Evolutionary conservation across 2,113 vertebrate species (phyloP).

Genomic region (Cyphomyrus plagiostoma): DNA sequence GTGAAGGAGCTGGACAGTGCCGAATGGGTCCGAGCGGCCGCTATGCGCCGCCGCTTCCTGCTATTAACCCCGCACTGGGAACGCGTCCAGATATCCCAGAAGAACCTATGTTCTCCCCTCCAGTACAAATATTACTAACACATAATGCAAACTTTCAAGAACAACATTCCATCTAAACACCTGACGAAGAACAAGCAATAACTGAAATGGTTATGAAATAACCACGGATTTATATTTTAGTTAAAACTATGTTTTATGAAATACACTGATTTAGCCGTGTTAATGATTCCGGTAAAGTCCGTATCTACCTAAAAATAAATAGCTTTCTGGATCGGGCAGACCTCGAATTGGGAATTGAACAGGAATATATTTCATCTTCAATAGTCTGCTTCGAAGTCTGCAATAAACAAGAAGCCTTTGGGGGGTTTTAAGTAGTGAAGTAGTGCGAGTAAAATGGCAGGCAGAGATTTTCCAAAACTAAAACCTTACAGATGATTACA

Average conservation of each 20-base stretch:
- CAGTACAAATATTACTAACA: neutral
- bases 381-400: neutral
- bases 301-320: neutral
- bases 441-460: neutral
- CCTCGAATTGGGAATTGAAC: neutral
- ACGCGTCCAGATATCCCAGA: neutral
- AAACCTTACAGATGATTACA: neutral
- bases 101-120: neutral
- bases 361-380: neutral
- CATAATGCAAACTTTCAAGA: constrained; percentile 7
- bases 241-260: neutral
- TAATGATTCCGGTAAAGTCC: neutral
- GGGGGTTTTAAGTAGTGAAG: neutral
- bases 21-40: neutral
- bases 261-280: neutral
- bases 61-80: neutral
- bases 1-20: neutral
- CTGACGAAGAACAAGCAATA: neutral
- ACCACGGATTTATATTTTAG: neutral
- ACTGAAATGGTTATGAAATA: neutral
- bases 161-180: neutral
- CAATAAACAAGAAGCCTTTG: neutral
- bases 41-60: neutral
- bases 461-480: neutral
- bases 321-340: neutral